Conservation (phyloP, 2,113 vertebrate species). For the Megaleporinus macrocephalus region DNA sequence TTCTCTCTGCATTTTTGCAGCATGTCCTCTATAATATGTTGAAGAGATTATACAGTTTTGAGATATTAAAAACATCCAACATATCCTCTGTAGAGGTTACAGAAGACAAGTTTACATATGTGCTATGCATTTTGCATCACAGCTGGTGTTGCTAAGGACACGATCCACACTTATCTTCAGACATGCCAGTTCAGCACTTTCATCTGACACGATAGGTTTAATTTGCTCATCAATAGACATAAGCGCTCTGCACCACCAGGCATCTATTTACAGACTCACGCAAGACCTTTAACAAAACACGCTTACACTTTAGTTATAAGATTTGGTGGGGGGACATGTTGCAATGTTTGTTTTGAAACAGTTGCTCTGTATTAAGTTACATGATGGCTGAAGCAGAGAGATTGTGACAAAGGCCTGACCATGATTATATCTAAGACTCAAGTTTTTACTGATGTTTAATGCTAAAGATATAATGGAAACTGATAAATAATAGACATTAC, state of each 20-base stretch:
- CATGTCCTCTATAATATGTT: neutral
- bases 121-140: conserved; percentile 45
- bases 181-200: conserved; percentile 53
- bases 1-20: conserved; percentile 10
- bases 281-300: conserved; percentile 8
- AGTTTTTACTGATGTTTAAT: neutral
- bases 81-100: conserved; percentile 54
- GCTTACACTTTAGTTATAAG: neutral
- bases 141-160: conserved; percentile 53
- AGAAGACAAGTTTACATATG: conserved; percentile 65
- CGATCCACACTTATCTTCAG: conserved; percentile 19
- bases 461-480: too few relatives aligned
- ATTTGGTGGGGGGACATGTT: conserved; percentile 13
- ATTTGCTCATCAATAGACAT: conserved; percentile 22
- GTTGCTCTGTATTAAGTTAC: neutral
- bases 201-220: conserved; percentile 43
- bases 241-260: conserved; percentile 13
- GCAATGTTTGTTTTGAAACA: neutral
- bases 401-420: neutral
- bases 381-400: neutral
- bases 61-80: too few relatives aligned
- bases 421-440: neutral
- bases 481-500: neutral
- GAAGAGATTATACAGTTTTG: neutral
- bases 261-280: neutral